Evolutionary conservation across 2,888 invertebrate species (phyloP).

Genomic region (Serrognathus titanus): DNA sequence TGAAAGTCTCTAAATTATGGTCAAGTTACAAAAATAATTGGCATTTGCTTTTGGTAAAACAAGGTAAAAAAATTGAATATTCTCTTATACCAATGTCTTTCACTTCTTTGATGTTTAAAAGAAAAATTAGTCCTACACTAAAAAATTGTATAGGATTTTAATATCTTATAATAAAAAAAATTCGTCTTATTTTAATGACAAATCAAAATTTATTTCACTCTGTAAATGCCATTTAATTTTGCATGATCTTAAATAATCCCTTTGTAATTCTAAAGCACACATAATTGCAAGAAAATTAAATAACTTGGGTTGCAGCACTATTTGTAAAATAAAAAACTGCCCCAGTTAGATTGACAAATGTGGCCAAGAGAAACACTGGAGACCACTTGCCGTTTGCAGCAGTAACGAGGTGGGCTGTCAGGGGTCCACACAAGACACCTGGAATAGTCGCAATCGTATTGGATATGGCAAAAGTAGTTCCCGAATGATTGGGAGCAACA

Average conservation of each 20-base stretch:
- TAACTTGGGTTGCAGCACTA: slow-evolving; percentile 65
- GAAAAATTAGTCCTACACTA: too few relatives aligned
- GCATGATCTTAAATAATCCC: background rate
- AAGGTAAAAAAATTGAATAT: too few relatives aligned
- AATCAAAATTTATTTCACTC: too few relatives aligned
- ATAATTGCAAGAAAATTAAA: slow-evolving; percentile 42
- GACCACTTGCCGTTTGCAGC: slow-evolving; percentile 70
- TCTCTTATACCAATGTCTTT: too few relatives aligned
- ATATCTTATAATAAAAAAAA: background rate
- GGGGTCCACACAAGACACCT: slow-evolving; percentile 71
- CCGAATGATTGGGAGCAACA: slow-evolving; percentile 73
- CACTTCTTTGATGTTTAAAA: too few relatives aligned
- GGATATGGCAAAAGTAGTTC: slow-evolving; percentile 72
- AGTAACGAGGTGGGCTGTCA: slow-evolving; percentile 70
- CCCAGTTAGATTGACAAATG: slow-evolving; percentile 67
- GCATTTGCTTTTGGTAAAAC: too few relatives aligned
- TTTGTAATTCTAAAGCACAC: background rate
- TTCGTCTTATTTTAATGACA: too few relatives aligned
- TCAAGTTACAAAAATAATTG: too few relatives aligned
- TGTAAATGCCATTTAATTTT: background rate
- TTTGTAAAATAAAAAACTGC: slow-evolving; percentile 71
- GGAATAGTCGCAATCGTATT: slow-evolving; percentile 75
- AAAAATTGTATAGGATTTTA: too few relatives aligned
- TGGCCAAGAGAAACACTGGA: slow-evolving; percentile 70
- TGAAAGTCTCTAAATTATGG: too few relatives aligned